phyloP scores from a whole-genome alignment of 2,113 vertebrate species.

The Cryptotis parvus region DNA sequence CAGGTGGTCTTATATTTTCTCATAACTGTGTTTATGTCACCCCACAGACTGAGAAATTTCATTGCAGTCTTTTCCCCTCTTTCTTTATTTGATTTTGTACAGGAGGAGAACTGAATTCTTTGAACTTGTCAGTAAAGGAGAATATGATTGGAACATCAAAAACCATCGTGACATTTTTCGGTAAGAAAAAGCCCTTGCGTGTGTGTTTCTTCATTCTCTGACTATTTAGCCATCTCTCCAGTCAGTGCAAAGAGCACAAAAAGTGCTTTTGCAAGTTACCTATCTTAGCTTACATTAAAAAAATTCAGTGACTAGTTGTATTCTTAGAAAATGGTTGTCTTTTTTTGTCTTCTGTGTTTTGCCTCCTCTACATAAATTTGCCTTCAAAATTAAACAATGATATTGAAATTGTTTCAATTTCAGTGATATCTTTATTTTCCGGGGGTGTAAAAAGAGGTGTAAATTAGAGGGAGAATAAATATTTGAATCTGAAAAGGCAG shows the following conservation, averaged over 20 bases:
- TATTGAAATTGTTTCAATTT: not conserved
- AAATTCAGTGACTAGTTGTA: not conserved
- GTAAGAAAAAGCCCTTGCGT: conserved; percentile 85
- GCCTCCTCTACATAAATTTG: not conserved
- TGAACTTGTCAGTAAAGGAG: conserved; percentile 96
- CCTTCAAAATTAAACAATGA: conserved; percentile 47
- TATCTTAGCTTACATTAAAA: conserved; percentile 3
- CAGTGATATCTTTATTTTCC: not conserved
- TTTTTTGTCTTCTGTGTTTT: conserved; percentile 1
- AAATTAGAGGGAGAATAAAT: not conserved
- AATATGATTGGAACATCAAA: conserved; percentile 97
- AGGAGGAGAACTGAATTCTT: conserved; percentile 97
- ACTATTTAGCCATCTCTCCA: conserved; percentile 25
- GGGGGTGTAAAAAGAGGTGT: not conserved
- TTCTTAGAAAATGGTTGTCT: conserved; percentile 38
- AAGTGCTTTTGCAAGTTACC: conserved; percentile 17
- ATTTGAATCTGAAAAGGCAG: not conserved
- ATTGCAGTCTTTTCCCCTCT: conserved; percentile 56
- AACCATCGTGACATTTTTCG: conserved; percentile 96
- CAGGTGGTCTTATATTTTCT: conserved; percentile 65
- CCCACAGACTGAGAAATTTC: conserved; percentile 71
- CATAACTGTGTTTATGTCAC: conserved; percentile 76
- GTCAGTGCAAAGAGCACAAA: not conserved
- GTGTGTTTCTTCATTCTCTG: conserved; percentile 71
- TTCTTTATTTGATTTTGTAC: conserved; percentile 82